Conservation (phyloP, 2,888 invertebrate genomes). For the Lithophane semibrunnea region DNA sequence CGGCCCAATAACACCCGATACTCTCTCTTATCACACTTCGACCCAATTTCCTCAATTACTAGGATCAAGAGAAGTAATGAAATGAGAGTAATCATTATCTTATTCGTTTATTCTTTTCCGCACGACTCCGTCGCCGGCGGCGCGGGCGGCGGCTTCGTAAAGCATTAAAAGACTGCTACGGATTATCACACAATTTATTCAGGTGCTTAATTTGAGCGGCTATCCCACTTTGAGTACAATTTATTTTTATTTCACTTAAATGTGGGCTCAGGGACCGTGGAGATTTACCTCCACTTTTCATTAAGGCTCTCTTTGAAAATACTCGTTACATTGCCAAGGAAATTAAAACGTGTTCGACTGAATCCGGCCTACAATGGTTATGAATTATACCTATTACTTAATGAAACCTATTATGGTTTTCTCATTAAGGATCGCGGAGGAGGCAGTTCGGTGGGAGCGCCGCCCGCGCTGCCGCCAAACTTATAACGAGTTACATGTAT, state of each 20-base stretch:
- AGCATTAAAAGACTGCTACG: conserved; percentile 88
- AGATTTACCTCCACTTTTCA: conserved; percentile 86
- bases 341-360: conserved; percentile 61
- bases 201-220: conserved; percentile 90
- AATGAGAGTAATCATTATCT: conserved; percentile 90
- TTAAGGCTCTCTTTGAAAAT: conserved; percentile 76
- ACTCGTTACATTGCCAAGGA: conserved; percentile 60
- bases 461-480: conserved; percentile 72
- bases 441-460: conserved; percentile 63
- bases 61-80: conserved; percentile 89
- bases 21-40: conserved; percentile 86
- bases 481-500: conserved; percentile 83
- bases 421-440: conserved; percentile 64
- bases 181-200: conserved; percentile 91
- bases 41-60: conserved; percentile 89
- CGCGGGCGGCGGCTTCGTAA: conserved; percentile 78
- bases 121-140: conserved; percentile 77
- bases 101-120: conserved; percentile 85
- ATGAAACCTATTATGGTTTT: conserved; percentile 69
- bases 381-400: conserved; percentile 61
- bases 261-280: conserved; percentile 77
- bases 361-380: conserved; percentile 56
- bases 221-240: conserved; percentile 87
- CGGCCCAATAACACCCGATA: conserved; percentile 83
- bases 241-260: conserved; percentile 90